A percentile compares a stretch with the other conserved stretches of the same genome.
phyloP scores from a whole-genome alignment of 2,797 vertebrate species.

The Brachyalestes nurse region DNA sequence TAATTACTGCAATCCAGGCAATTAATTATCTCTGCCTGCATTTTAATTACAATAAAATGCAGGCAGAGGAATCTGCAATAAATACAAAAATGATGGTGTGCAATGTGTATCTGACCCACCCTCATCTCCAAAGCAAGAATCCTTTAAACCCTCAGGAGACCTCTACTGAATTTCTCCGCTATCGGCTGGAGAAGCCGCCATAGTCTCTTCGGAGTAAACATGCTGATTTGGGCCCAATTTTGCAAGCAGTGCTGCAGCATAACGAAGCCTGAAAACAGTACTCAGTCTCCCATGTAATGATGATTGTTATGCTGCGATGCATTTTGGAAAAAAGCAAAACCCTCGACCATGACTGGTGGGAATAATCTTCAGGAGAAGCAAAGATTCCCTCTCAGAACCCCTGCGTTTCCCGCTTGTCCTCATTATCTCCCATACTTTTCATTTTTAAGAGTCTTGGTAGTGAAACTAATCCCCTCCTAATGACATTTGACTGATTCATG shows the following conservation, averaged over 20 bases:
- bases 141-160: neutral
- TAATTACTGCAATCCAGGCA: slow-evolving; percentile 40
- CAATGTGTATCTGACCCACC: slow-evolving; percentile 1
- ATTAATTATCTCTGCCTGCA: slow-evolving; percentile 39
- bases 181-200: neutral
- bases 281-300: slow-evolving; percentile 30
- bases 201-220: slow-evolving; percentile 16
- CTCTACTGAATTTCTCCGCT: slow-evolving; percentile 5
- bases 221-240: slow-evolving; percentile 31
- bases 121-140: neutral
- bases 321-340: slow-evolving; percentile 17
- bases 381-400: neutral
- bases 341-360: neutral
- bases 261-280: slow-evolving; percentile 31
- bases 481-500: slow-evolving; percentile 33
- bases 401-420: neutral
- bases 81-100: slow-evolving; percentile 12
- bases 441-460: neutral
- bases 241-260: slow-evolving; percentile 21
- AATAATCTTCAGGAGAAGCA: slow-evolving; percentile 10
- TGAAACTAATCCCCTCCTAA: slow-evolving; percentile 10
- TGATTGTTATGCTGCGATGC: slow-evolving; percentile 25
- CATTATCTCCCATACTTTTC: slow-evolving; percentile 8
- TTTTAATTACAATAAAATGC: slow-evolving; percentile 25
- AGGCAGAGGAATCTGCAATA: slow-evolving; percentile 29